Conservation (phyloP, 1,140 invertebrate species). For the Colletes gigas region DNA sequence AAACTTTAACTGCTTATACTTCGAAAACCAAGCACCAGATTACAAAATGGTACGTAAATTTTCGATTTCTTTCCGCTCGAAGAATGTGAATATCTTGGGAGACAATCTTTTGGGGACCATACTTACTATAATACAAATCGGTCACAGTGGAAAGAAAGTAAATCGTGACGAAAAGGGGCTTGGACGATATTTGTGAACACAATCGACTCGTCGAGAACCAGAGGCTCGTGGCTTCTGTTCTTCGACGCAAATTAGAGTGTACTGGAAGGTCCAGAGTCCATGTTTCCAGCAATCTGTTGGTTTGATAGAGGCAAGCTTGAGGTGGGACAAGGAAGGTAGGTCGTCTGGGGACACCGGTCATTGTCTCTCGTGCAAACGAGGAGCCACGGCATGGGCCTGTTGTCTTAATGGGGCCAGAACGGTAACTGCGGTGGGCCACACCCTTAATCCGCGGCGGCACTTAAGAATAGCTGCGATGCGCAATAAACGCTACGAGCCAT, state of each 20-base stretch:
- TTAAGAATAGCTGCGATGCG: conserved; percentile 50
- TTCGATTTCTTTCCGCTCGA: too few relatives aligned
- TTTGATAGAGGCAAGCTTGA: conserved; percentile 15
- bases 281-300: neutral
- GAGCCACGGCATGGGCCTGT: conserved; percentile 27
- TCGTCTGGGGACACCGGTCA: conserved; percentile 41
- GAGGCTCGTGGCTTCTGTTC: too few relatives aligned
- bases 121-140: too few relatives aligned
- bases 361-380: conserved; percentile 46
- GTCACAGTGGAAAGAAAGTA: too few relatives aligned
- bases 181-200: too few relatives aligned
- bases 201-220: too few relatives aligned
- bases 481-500: conserved; percentile 32
- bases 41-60: too few relatives aligned
- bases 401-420: conserved; percentile 49
- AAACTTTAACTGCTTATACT: too few relatives aligned
- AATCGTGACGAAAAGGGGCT: too few relatives aligned
- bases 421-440: conserved; percentile 47
- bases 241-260: conserved; percentile 5
- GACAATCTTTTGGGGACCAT: too few relatives aligned
- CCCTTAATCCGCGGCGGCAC: conserved; percentile 48
- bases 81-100: too few relatives aligned
- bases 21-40: too few relatives aligned
- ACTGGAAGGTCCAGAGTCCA: neutral
- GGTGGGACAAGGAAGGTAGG: conserved; percentile 18